Percentiles rank a stretch among this genome's conserved stretches.
Conservation (phyloP, 2,888 invertebrate species). For the Ochropacha duplaris region DNA sequence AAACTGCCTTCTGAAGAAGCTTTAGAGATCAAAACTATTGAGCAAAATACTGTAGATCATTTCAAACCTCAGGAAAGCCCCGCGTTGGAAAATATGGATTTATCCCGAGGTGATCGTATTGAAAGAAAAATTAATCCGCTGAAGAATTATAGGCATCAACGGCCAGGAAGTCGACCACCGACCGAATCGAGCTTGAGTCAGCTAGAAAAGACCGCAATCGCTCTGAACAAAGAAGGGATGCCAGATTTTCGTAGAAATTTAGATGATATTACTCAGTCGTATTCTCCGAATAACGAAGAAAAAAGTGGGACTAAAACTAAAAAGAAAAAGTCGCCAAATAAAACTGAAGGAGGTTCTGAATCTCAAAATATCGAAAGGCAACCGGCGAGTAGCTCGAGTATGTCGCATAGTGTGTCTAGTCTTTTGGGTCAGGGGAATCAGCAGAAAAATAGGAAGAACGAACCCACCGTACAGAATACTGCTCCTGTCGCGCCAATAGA, state of each 20-base stretch:
- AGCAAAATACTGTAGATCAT: slow-evolving; percentile 37
- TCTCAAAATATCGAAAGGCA: slow-evolving; percentile 46
- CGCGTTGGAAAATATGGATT: slow-evolving; percentile 26
- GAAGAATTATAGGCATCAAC: slow-evolving; percentile 78
- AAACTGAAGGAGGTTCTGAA: slow-evolving; percentile 50
- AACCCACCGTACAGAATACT: slow-evolving; percentile 29
- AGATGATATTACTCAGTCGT: slow-evolving; percentile 78
- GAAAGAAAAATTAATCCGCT: slow-evolving; percentile 72
- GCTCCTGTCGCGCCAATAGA: slow-evolving; percentile 42
- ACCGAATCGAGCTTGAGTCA: slow-evolving; percentile 72
- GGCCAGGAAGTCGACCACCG: slow-evolving; percentile 56
- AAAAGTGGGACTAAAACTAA: slow-evolving; percentile 58
- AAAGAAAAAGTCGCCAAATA: slow-evolving; percentile 72
- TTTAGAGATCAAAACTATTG: slow-evolving; percentile 53
- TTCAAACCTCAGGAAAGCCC: slow-evolving; percentile 26
- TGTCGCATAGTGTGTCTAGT: slow-evolving; percentile 76
- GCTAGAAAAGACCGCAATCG: slow-evolving; percentile 71
- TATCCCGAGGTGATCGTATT: slow-evolving; percentile 40
- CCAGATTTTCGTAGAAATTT: slow-evolving; percentile 76
- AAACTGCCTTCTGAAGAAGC: slow-evolving; percentile 70
- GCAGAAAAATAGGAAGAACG: slow-evolving; percentile 40
- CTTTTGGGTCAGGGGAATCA: slow-evolving; percentile 50
- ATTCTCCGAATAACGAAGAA: slow-evolving; percentile 70
- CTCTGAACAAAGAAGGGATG: slow-evolving; percentile 69
- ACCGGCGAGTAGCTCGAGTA: slow-evolving; percentile 36